A percentile compares a stretch with the other conserved stretches of the same genome.
Evolutionary conservation across 2,888 invertebrate species (phyloP).

Genomic region (Melinaea marsaeus): DNA sequence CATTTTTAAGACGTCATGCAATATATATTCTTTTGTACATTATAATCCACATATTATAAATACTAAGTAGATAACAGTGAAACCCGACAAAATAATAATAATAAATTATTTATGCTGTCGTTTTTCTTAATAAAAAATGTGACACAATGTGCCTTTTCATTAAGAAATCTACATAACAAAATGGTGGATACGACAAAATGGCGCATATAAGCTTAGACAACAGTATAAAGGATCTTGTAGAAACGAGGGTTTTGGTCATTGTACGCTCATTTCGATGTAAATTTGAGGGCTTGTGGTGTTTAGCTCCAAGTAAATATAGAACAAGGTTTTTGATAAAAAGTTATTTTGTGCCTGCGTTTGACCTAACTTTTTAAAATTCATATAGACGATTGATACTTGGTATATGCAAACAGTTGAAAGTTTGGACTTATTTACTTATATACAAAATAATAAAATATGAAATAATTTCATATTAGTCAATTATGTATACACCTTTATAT

Average conservation of each 20-base stretch:
- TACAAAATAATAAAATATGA: too few relatives aligned
- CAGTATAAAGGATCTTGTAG: conserved; percentile 61
- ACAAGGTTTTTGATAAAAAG: conserved; percentile 72
- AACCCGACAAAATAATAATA: conserved; percentile 18
- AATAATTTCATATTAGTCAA: too few relatives aligned
- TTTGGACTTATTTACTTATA: conserved; percentile 16
- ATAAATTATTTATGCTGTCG: conserved; percentile 23
- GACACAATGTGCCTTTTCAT: conserved; percentile 42
- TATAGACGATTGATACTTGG: too few relatives aligned
- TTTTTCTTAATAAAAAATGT: conserved; percentile 39
- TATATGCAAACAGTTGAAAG: background rate
- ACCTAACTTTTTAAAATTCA: background rate
- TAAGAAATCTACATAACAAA: conserved; percentile 52
- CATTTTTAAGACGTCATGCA: background rate
- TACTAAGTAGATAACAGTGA: background rate
- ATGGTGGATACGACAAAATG: conserved; percentile 28
- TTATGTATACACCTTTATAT: too few relatives aligned
- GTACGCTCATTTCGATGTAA: conserved; percentile 65
- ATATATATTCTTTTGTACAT: conserved; percentile 3
- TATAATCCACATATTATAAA: background rate
- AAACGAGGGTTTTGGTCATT: conserved; percentile 66
- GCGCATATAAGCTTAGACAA: conserved; percentile 52
- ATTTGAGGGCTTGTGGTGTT: conserved; percentile 69
- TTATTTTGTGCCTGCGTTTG: conserved; percentile 49
- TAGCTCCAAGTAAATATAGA: conserved; percentile 65